Percentiles rank a stretch among this genome's conserved stretches.
Conservation (phyloP, 2,797 vertebrate genomes). For the Aldrovandia affinis region DNA sequence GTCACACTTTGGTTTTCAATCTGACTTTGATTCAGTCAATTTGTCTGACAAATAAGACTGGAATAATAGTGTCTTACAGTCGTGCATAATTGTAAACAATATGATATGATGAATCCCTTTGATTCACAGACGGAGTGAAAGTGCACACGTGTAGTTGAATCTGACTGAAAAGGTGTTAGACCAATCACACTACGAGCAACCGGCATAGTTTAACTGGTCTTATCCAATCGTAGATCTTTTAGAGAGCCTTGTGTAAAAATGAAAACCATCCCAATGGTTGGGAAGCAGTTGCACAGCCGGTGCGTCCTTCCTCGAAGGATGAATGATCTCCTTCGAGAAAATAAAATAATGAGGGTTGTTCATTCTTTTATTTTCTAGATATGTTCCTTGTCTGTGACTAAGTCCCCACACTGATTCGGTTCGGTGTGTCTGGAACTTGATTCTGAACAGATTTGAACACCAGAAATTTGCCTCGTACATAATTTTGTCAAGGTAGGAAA, state of each 20-base stretch:
- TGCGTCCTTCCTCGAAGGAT: background rate
- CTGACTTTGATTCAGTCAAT: background rate
- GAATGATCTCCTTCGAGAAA: background rate
- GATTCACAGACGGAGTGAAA: conserved; percentile 56
- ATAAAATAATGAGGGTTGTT: too few species aligned
- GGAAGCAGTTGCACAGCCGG: too few species aligned
- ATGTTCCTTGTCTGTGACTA: background rate
- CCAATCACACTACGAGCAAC: conserved; percentile 51
- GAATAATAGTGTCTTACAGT: background rate
- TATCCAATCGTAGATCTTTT: conserved; percentile 57
- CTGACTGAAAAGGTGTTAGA: conserved; percentile 52
- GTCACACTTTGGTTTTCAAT: background rate
- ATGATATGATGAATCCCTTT: background rate
- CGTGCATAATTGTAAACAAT: background rate
- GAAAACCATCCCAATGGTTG: background rate
- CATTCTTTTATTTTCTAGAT: background rate
- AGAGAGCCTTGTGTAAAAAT: background rate
- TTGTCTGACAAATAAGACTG: background rate
- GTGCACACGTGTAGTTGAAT: conserved; percentile 75
- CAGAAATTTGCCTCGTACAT: background rate
- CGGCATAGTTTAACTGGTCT: conserved; percentile 30
- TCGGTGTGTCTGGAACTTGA: background rate
- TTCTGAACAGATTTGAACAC: background rate
- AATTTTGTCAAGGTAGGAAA: background rate
- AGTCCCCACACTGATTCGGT: background rate